Base-by-base conservation (phyloP, 1,140 invertebrate genomes). In the Gyrodactylus salaris region DNA sequence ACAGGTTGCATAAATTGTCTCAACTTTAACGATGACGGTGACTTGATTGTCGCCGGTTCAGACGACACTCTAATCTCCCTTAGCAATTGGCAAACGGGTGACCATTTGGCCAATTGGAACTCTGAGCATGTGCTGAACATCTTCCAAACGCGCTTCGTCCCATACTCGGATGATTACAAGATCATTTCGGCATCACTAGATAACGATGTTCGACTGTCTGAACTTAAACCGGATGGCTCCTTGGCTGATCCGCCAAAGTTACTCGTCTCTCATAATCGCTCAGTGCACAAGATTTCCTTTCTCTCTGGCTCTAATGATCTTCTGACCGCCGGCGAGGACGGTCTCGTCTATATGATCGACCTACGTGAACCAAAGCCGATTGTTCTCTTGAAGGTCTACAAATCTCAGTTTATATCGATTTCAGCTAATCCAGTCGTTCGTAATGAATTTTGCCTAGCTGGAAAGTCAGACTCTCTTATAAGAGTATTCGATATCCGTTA, bases 321-420 rank as follows among this genome's bases (percentile, higher is more conserved):
- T 21, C 21, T 73, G 16, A 73, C 22, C 26, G 72, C 72, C 21
- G 72, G 72, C 1, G 72, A 73, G 26, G 72, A 73, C 72, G 7
- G 2, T 2, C 25, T 22, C 21, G 26, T 73, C 1, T 1, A 25
- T 1, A 19, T 20, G 1, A 25, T 26, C 1, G 72, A 73, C 72
- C 22, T 73, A 20, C 26, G 72, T 1, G 34, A 21, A 1, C 20
- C 25, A 1, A 23, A 69, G 19, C 26, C 26, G 22, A 69, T 1
- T 2, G 26, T n/a, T 7, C 23, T 69, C 1, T 69, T n/a, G 21
- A 16, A 2, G 1, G 26, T 69, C 1, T 22, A 68, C 26, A 68
- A 69, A 26, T 22, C 26, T 7, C 25, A n/a, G 2, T 26, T 73
- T 1, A 25, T 20, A n/a, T 25, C 72, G 1, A 25, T 73, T 23